phyloP scores from a whole-genome alignment of 2,888 invertebrate species.

The Anagyrus pseudococci region DNA sequence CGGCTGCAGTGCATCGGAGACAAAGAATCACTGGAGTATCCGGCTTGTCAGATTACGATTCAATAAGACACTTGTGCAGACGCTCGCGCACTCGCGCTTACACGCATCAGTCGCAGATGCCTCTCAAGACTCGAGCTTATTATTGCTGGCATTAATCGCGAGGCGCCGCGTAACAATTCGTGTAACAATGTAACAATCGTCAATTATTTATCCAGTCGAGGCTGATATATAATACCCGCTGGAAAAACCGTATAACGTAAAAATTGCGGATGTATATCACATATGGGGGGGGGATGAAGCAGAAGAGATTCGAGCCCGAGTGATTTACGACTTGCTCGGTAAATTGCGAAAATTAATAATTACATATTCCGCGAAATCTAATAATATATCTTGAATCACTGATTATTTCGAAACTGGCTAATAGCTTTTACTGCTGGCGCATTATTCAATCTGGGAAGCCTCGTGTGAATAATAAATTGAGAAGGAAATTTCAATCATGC shows the following conservation, averaged over 20 bases:
- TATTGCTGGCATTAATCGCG: too few relatives aligned
- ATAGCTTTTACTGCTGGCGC: conserved; percentile 8
- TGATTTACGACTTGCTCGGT: neutral
- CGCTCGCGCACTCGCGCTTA: too few relatives aligned
- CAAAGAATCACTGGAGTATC: neutral
- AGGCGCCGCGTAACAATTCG: too few relatives aligned
- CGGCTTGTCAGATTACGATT: neutral
- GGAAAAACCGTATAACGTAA: too few relatives aligned
- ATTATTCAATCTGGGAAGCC: conserved; percentile 18
- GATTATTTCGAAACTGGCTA: conserved; percentile 14
- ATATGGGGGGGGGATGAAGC: too few relatives aligned
- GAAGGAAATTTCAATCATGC: conserved; percentile 22
- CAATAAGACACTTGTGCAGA: neutral
- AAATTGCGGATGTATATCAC: too few relatives aligned
- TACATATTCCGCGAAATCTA: conserved; percentile 5
- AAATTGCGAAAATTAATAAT: conserved; percentile 15
- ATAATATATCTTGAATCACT: conserved; percentile 8
- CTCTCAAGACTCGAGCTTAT: too few relatives aligned
- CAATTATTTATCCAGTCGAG: too few relatives aligned
- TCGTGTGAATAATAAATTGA: conserved; percentile 2
- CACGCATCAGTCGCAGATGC: too few relatives aligned
- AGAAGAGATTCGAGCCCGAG: neutral
- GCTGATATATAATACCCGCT: too few relatives aligned
- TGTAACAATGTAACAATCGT: too few relatives aligned
- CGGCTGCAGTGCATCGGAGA: too few relatives aligned